These are phyloP conservation scores for Dugesia japonica DNA, from an alignment of 2,888 invertebrate species.

Conservation along the genomic window DNA sequence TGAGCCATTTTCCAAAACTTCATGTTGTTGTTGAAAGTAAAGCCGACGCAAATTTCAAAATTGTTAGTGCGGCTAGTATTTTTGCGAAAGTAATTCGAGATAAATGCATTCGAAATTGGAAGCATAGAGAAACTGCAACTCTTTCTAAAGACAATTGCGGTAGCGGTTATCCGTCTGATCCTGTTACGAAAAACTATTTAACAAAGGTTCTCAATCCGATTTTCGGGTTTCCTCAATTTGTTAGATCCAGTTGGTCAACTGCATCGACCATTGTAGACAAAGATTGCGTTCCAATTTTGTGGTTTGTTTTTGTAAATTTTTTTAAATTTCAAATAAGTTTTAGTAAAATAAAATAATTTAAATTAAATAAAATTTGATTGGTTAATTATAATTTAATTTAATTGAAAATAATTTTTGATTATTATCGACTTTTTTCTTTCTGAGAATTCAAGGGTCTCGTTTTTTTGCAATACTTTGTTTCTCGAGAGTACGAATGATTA, in stretches of 20 bases:
- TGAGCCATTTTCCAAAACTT: constrained; percentile 65
- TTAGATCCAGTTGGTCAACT: constrained; percentile 93
- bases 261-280: constrained; percentile 64
- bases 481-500: no score
- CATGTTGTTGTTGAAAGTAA: constrained; percentile 84
- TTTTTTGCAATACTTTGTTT: no score
- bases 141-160: constrained; percentile 38
- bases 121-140: not conserved
- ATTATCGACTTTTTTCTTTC: no score
- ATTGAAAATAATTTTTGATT: no score
- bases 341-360: no score
- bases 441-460: no score
- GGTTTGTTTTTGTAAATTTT: constrained; percentile 40
- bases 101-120: constrained; percentile 31
- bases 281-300: constrained; percentile 51
- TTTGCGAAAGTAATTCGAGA: constrained; percentile 59
- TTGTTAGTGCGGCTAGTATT: constrained; percentile 95
- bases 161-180: constrained; percentile 55
- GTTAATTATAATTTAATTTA: no score
- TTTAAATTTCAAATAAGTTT: no score
- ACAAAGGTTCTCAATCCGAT: constrained; percentile 64
- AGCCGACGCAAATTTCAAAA: constrained; percentile 83
- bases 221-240: constrained; percentile 81
- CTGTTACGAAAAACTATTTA: constrained; percentile 77
- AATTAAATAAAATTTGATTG: no score